Conservation (phyloP, 2,888 invertebrate genomes). For the Odontocerum albicorne region DNA sequence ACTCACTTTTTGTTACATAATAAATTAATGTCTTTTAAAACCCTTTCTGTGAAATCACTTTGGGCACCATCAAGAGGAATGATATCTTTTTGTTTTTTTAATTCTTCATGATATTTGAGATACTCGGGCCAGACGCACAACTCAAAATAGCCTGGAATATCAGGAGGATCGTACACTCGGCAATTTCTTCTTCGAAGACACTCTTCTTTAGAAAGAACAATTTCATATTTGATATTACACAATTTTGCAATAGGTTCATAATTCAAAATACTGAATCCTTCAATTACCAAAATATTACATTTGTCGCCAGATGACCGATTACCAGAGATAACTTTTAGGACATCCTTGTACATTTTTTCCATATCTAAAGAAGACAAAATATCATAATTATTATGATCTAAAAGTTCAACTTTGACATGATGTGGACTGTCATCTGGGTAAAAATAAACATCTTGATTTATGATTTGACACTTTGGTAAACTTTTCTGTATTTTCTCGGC, state of each 20-base stretch:
- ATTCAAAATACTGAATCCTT: constrained; percentile 77
- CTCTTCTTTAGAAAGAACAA: constrained; percentile 68
- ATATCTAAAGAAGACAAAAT: constrained; percentile 72
- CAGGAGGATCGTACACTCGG: constrained; percentile 82
- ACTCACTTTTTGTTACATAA: no score
- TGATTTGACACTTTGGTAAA: constrained; percentile 53
- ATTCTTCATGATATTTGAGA: constrained; percentile 56
- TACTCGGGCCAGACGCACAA: constrained; percentile 91
- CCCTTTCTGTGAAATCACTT: constrained; percentile 7
- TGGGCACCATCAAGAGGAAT: constrained; percentile 22
- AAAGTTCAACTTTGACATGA: constrained; percentile 62
- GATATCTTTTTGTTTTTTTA: constrained; percentile 30
- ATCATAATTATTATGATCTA: constrained; percentile 80
- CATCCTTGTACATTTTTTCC: constrained; percentile 66
- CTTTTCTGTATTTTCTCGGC: constrained; percentile 56
- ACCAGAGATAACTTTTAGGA: constrained; percentile 47
- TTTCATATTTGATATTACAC: constrained; percentile 74
- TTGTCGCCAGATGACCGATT: background rate
- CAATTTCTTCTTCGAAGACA: constrained; percentile 63
- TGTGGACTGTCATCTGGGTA: constrained; percentile 64
- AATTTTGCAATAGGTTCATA: constrained; percentile 66
- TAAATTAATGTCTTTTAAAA: constrained; percentile 13
- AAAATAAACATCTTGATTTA: constrained; percentile 80
- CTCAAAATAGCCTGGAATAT: constrained; percentile 87
- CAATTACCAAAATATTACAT: constrained; percentile 72